phyloP scores from a whole-genome alignment of 2,113 vertebrate genomes.

The Microtus pennsylvanicus region DNA sequence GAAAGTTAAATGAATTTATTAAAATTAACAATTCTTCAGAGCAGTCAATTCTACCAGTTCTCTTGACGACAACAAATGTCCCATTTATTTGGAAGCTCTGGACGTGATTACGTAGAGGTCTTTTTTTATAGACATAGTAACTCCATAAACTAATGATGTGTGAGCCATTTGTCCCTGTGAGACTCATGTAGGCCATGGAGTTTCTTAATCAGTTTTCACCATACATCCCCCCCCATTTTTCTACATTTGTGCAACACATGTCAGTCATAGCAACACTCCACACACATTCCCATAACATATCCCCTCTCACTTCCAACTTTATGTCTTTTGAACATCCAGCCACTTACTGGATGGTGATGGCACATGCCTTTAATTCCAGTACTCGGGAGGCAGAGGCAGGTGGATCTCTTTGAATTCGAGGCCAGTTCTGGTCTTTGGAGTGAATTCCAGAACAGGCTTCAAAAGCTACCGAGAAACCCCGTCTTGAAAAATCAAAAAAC shows the following conservation, averaged over 20 bases:
- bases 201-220: not conserved
- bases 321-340: not conserved
- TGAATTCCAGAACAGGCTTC: too few relatives aligned
- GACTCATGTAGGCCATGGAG: not conserved
- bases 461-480: too few relatives aligned
- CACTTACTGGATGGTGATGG: too few relatives aligned
- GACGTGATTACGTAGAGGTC: not conserved
- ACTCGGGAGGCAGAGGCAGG: too few relatives aligned
- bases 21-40: constrained; percentile 40
- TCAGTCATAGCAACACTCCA: not conserved
- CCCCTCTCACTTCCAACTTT: not conserved
- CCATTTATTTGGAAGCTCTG: not conserved
- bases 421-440: too few relatives aligned
- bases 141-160: not conserved
- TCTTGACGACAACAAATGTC: constrained; percentile 1
- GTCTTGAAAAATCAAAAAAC: too few relatives aligned
- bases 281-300: not conserved
- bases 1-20: constrained; percentile 10
- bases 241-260: not conserved
- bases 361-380: too few relatives aligned
- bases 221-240: not conserved
- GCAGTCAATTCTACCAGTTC: not conserved
- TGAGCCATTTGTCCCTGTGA: not conserved
- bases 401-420: too few relatives aligned
- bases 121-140: constrained; percentile 36